These are phyloP conservation scores for Eurystomus glaucurus DNA, from an alignment of 2,797 vertebrate genomes.

Conservation along the genomic window DNA sequence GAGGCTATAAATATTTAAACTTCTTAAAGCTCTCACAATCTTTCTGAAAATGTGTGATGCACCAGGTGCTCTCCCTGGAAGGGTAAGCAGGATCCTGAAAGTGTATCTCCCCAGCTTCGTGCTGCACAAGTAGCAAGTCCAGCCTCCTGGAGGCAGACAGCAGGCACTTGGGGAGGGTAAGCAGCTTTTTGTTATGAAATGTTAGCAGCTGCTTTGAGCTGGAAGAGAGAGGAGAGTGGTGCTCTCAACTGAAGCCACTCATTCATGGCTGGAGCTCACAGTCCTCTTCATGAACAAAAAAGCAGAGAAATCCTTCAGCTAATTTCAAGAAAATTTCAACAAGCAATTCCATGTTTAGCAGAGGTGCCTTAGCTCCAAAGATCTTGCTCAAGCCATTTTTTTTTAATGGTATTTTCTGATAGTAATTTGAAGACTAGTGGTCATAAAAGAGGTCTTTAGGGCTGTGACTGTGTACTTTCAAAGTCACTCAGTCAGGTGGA, in stretches of 20 bases:
- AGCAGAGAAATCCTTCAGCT: not conserved
- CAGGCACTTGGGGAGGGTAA: not conserved
- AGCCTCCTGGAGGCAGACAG: not conserved
- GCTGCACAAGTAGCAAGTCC: not conserved
- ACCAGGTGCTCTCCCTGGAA: not conserved
- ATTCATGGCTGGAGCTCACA: not conserved
- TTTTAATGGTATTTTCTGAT: not conserved
- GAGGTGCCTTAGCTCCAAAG: not conserved
- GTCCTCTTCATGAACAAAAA: not conserved
- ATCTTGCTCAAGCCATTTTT: not conserved
- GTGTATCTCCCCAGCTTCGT: not conserved
- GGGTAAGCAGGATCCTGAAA: not conserved
- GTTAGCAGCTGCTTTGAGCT: not conserved
- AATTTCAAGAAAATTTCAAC: conserved; percentile 9
- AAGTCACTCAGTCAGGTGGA: not conserved
- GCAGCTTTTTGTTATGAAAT: not conserved
- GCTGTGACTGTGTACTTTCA: not conserved
- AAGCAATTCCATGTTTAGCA: not conserved
- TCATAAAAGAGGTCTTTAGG: not conserved
- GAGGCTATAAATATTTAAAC: not conserved
- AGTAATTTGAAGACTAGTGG: not conserved
- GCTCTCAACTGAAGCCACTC: not conserved
- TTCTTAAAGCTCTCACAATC: not conserved
- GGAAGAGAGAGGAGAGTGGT: not conserved
- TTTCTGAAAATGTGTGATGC: not conserved